Conservation (phyloP, 2,797 vertebrate species). For the Myoxocephalus aenaeus region DNA sequence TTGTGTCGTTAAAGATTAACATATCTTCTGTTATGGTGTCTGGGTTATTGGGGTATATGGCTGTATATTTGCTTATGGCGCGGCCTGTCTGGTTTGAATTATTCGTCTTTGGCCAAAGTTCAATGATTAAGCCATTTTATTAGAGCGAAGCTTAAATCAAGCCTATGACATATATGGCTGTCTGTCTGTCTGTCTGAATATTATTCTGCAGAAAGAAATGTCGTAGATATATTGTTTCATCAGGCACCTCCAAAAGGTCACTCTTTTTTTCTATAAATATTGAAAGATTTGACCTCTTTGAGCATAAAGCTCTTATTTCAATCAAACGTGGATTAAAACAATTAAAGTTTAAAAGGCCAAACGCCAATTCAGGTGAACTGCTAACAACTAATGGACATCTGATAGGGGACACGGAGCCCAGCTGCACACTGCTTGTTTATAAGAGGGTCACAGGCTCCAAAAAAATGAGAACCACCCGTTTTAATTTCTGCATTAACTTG, state of each 20-base stretch:
- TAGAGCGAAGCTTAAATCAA: not conserved
- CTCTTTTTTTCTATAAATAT: not conserved
- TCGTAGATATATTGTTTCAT: not conserved
- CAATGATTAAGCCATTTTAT: constrained; percentile 2
- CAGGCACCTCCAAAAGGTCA: not conserved
- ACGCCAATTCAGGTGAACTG: not conserved
- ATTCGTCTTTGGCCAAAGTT: constrained; percentile 17
- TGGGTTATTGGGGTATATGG: constrained; percentile 27
- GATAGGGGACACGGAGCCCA: too few relatives aligned
- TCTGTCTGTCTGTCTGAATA: not conserved
- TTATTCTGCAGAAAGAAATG: not conserved
- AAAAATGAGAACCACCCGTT: not conserved
- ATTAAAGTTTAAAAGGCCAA: not conserved
- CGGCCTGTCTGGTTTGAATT: constrained; percentile 42
- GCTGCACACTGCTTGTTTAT: not conserved
- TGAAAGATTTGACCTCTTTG: not conserved
- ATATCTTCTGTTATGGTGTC: constrained; percentile 51
- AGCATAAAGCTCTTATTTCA: not conserved
- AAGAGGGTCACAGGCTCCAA: not conserved
- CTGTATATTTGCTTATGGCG: constrained; percentile 67
- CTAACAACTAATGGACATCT: not conserved
- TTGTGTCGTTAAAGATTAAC: constrained; percentile 83
- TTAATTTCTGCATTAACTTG: not conserved
- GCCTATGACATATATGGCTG: not conserved
- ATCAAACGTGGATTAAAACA: not conserved